Percentiles rank a stretch among this genome's conserved stretches.
These are phyloP conservation scores for Pristis pectinata DNA, from an alignment of 2,797 vertebrate genomes.

Conservation along the genomic window DNA sequence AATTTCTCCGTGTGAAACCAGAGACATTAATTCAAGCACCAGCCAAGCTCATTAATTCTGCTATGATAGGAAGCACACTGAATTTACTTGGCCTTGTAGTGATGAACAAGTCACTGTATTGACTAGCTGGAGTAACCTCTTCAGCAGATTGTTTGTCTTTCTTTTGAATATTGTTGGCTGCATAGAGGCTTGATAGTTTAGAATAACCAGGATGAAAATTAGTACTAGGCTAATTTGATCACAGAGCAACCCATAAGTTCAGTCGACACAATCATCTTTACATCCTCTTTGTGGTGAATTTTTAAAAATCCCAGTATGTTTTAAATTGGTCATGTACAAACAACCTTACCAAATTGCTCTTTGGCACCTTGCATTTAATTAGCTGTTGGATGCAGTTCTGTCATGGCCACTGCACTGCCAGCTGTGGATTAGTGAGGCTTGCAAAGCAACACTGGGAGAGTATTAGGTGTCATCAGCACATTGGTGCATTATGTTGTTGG, in stretches of 20 bases:
- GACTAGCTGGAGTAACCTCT: not conserved
- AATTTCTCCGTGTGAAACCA: not conserved
- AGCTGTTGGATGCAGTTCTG: not conserved
- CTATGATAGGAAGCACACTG: not conserved
- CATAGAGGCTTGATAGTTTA: not conserved
- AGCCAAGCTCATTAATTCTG: not conserved
- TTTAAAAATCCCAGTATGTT: not conserved
- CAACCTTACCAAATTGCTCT: not conserved
- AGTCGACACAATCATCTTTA: not conserved
- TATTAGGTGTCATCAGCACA: not conserved
- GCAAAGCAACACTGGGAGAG: not conserved
- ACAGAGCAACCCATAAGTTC: not conserved
- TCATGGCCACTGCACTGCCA: not conserved
- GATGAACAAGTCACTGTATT: not conserved
- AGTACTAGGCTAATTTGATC: not conserved
- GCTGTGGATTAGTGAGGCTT: not conserved
- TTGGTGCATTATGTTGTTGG: too few species aligned
- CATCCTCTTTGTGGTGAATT: not conserved
- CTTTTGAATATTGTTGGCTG: not conserved
- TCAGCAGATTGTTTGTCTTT: not conserved
- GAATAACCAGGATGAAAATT: not conserved
- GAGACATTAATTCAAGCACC: not conserved
- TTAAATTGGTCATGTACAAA: conserved; percentile 15
- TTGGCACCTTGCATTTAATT: not conserved
- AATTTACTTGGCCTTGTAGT: not conserved